A percentile compares a stretch with the other conserved stretches of the same genome.
phyloP scores from a whole-genome alignment of 2,888 invertebrate species.

The Nomada goodeniana region DNA sequence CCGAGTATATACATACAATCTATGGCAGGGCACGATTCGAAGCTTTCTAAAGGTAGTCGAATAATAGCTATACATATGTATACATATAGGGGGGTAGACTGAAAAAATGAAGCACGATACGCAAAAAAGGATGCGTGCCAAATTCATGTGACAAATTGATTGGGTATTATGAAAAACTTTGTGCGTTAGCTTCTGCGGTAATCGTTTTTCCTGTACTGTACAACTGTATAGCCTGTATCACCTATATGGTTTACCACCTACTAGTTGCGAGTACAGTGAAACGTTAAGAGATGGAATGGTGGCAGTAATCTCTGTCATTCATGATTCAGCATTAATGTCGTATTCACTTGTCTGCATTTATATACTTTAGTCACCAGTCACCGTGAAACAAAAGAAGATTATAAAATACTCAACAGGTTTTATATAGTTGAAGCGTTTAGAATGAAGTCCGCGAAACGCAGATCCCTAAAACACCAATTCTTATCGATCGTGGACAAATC shows the following conservation, averaged over 20 bases:
- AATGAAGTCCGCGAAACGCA: not conserved
- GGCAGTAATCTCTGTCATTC: constrained; percentile 15
- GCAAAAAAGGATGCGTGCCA: too few relatives aligned
- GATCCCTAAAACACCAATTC: not conserved
- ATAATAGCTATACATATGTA: too few relatives aligned
- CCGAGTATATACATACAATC: not conserved
- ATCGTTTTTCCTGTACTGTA: too few relatives aligned
- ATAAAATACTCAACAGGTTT: not conserved
- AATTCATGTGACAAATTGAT: too few relatives aligned
- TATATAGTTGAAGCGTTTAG: not conserved
- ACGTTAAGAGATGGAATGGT: not conserved
- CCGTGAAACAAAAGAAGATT: not conserved
- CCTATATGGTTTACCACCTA: too few relatives aligned
- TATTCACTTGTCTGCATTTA: not conserved
- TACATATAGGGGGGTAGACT: too few relatives aligned
- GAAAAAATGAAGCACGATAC: too few relatives aligned
- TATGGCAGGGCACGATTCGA: not conserved
- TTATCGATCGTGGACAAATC: constrained; percentile 18
- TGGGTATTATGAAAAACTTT: too few relatives aligned
- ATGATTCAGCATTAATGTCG: constrained; percentile 23
- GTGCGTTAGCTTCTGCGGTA: too few relatives aligned
- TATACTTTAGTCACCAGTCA: not conserved
- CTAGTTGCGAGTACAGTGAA: not conserved
- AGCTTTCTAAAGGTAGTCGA: too few relatives aligned
- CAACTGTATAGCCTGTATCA: too few relatives aligned